Evolutionary conservation across 2,113 vertebrate species (phyloP), one percentile per base, ranked within the genome.

Genomic region (Xiphorhynchus elegans): DNA sequence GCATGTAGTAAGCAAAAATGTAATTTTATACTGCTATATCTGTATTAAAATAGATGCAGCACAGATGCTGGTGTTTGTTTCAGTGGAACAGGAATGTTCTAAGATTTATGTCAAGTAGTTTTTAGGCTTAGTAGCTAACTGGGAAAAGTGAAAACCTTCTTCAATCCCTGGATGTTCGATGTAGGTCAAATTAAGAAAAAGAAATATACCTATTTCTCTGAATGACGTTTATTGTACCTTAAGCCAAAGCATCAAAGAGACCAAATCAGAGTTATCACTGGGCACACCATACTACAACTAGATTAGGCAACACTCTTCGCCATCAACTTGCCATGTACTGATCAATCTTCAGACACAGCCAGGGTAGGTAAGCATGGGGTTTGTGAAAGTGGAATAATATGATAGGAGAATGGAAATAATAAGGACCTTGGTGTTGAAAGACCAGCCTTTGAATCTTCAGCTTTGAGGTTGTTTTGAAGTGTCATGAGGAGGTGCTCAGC

Each of bases 1-100:
- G 40, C 28, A 62, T 62, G 50, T 46, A 70, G 29, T 75, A 84
- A 93, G 90, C 17, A 88, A 93, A 96, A 95, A 85, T 83, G 23
- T 84, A 18, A 77, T 80, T 87, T 91, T 85, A 74, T 73, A 62
- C 63, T 83, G 68, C 66, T 68, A 56, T 62, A 62, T 73, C 46
- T 87, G 59, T 77, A 83, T 89, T 86, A 90, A 86, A 95, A 86
- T 72, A 93, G 92, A 90, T 94, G 78, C 70, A 0, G 1, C 70
- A 56, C 77, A 94, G 62, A 89, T 93, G 87, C 70, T 0, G 0
- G 29, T 42, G 77, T 92, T 90, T 74, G 42, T 78, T 84, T 91
- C 55, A 88, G 20, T 55, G 76, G 56, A 95, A 77, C 24, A 78
- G 44, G 18, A 95, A 55, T 89, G 47, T 64, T 77, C 42, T 73